Conservation (phyloP, 2,797 vertebrate genomes). For the Eupleurogrammus muticus region DNA sequence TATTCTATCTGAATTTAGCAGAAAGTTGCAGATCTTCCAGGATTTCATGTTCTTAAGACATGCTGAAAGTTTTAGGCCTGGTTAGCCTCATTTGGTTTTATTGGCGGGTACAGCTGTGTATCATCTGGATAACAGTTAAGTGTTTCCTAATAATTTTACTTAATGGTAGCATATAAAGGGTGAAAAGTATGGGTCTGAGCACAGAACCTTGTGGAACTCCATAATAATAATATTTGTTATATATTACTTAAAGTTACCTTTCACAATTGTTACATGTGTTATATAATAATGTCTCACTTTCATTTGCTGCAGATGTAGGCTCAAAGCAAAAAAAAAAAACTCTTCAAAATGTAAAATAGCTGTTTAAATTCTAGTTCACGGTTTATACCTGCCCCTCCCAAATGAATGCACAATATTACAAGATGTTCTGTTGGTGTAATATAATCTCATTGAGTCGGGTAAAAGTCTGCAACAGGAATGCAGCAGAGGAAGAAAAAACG, state of each 20-base stretch:
- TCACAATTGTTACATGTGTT: not conserved
- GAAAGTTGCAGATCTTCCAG: too few relatives aligned
- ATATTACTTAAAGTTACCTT: not conserved
- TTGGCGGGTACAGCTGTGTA: too few relatives aligned
- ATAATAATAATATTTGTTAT: too few relatives aligned
- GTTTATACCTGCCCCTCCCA: conserved; percentile 12
- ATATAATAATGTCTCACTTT: conserved; percentile 1
- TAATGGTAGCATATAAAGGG: too few relatives aligned
- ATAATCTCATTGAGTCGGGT: conserved; percentile 6
- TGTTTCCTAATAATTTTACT: too few relatives aligned
- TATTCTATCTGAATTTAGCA: too few relatives aligned
- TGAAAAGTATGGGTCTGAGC: too few relatives aligned
- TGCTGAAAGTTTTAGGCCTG: too few relatives aligned
- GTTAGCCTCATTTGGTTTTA: too few relatives aligned
- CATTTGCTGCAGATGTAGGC: not conserved
- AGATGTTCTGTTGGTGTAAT: not conserved
- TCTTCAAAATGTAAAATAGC: not conserved
- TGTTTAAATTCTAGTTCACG: not conserved
- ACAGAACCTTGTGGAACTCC: too few relatives aligned
- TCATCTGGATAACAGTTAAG: too few relatives aligned
- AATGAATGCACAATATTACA: conserved; percentile 1
- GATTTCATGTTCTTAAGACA: too few relatives aligned
- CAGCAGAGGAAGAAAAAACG: conserved; percentile 25
- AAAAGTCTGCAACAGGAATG: conserved; percentile 4
- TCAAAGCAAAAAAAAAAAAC: not conserved